Base-by-base conservation (phyloP, 2,797 vertebrate genomes). In the Liparis tanakae region DNA sequence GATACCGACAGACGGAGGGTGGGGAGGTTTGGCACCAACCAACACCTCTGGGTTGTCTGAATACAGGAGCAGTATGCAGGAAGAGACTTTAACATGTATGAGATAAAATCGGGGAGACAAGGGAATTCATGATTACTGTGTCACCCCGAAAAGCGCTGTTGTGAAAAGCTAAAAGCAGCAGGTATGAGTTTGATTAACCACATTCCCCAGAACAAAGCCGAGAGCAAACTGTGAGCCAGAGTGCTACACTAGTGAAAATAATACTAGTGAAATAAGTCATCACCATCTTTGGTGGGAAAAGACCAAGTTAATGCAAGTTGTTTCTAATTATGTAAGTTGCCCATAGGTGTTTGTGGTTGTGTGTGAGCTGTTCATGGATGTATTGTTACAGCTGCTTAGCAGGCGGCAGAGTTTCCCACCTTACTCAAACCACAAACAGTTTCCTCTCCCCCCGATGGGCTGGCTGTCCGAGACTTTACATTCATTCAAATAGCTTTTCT, bases 11-110 rank as follows among this genome's bases (percentile, higher is more conserved):
- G 70, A 68, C 3, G 20, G 76, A 61, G 69, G 67, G 79, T 70
- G 50, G 50, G 77, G 72, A 80, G 57, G 55, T 46, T 76, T 69
- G 77, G 74, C 68, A 74, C 76, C 61, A 87, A 84, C 81, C 72
- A 84, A 82, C 83, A 87, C 82, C 88, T 70, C 20, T 50, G 84
- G 83, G 81, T 79, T 76, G 65, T 81, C 81, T 88, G 71, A 78
- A 39, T 57, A 66, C 67, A 56, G 83, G 53, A 72, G 79, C 25
- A 1, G 50, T 57, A 72, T 3, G 3, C 54, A 58, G 54, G 53
- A 80, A 70, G 60, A 78, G 43, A 70, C 69, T 75, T 75, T 67
- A 63, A 79, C 82, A 80, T 78, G 79, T 70, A 68, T 74, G 78
- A 88, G 81, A 83, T 83, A 74, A 80, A 87, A 88, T 82, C 82